These are phyloP conservation scores for Nycticebus coucang DNA, from an alignment of 2,113 vertebrate species.

Conservation along the genomic window DNA sequence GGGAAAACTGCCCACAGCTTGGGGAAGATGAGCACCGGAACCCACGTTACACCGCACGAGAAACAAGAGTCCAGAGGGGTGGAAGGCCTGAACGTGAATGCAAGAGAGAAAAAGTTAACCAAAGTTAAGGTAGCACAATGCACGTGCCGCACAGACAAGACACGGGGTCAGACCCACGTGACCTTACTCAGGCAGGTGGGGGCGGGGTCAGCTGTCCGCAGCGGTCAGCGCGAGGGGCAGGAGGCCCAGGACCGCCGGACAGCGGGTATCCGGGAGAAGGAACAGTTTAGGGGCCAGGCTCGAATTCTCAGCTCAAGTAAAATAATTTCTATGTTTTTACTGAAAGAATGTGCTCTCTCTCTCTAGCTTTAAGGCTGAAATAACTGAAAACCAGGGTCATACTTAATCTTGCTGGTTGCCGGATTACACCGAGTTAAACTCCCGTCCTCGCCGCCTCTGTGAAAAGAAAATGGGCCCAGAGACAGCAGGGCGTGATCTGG, in stretches of 20 bases:
- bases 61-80: neutral
- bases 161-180: neutral
- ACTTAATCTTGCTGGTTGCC: neutral
- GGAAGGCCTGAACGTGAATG: neutral
- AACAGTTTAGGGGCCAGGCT: neutral
- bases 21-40: conserved; percentile 3
- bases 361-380: neutral
- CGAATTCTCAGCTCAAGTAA: neutral
- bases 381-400: neutral
- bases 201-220: too few species aligned
- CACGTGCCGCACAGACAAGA: neutral
- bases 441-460: neutral
- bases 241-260: too few species aligned
- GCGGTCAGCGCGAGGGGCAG: too few species aligned
- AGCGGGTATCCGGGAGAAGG: neutral
- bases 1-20: neutral
- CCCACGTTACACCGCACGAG: neutral
- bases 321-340: neutral
- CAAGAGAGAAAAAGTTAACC: neutral
- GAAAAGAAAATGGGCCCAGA: neutral
- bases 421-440: neutral
- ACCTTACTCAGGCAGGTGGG: too few species aligned
- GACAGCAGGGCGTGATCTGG: neutral
- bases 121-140: neutral
- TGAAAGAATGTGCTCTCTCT: neutral